Evolutionary conservation across 2,797 vertebrate genomes (phyloP), one percentile per base, ranked within the genome.

Genomic region (Vespertilio murinus): DNA sequence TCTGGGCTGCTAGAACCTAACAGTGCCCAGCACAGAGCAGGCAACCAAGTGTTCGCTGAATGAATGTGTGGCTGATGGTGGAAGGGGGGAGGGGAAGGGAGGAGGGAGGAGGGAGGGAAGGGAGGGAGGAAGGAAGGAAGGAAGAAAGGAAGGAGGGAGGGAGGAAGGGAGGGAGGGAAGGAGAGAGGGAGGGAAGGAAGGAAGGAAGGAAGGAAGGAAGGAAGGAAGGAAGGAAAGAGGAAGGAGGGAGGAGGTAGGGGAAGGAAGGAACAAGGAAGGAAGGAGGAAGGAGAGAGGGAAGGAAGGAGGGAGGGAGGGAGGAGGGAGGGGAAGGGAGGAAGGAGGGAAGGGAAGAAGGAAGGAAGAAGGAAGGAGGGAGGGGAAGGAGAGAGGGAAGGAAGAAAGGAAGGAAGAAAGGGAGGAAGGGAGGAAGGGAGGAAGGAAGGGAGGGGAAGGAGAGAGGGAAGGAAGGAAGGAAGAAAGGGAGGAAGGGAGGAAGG

Each of bases 321-420:
- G 45, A 49, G 13, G 14, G 14, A 13, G 5, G 13, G 10, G 9
- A 11, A 49, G 14, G 13, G 13, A 16, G 17, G 16, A 18, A 52
- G 49, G 5, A 6, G 2, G 17, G 49, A 7, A 17, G 18, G 6
- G 6, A 8, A 6, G 2, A 8, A 5, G 18, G 5, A 18, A 18
- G 5, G 17, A 2, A 6, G 2, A 5, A 12, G 3, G 6, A 6
- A 6, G 17, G 17, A 17, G 7, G 6, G 2, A 17, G 7, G 18
- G 6, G 17, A 17, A 7, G 18, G 49, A 17, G 4, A 5, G 14
- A 17, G 5, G 4, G 47, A 4, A 49, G 10, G 20, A 40, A 33
- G 23, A 16, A 33, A 65, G 20, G 40, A 38, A 7, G n/a, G 12
- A 65, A 35, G n/a, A 30, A 18, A 45, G 11, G 42, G 42, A 45